Conservation (phyloP, 1,140 invertebrate genomes). For the Pogonognathellus flavescens region DNA sequence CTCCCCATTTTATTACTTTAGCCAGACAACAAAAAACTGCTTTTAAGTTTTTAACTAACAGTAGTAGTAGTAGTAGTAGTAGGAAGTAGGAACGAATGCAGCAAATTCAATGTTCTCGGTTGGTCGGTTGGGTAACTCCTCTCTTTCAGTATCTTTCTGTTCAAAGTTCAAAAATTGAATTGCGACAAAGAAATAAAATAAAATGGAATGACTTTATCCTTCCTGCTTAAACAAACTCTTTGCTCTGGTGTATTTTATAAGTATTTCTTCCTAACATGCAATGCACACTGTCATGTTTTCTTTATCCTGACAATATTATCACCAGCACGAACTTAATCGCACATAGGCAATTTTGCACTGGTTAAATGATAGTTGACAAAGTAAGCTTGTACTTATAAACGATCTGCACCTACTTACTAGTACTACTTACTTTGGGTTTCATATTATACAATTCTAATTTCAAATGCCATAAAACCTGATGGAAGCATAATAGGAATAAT, state of each 20-base stretch:
- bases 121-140: background rate
- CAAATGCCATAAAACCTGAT: no score
- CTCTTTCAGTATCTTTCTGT: background rate
- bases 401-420: no score
- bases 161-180: constrained; percentile 37
- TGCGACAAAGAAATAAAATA: constrained; percentile 20
- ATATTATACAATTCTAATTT: no score
- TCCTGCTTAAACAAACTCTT: background rate
- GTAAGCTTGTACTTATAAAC: no score
- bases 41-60: background rate
- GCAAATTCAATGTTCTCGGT: constrained; percentile 3
- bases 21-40: background rate
- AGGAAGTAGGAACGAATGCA: background rate
- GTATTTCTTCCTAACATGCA: background rate
- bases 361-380: no score
- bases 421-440: no score
- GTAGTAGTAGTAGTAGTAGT: background rate
- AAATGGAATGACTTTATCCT: constrained; percentile 22
- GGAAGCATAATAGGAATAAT: no score
- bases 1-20: background rate
- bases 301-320: no score
- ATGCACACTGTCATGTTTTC: background rate
- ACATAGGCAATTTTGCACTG: no score
- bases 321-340: no score
- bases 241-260: no score